Conservation (phyloP, 2,888 invertebrate genomes). For the Diaprepes abbreviatus region DNA sequence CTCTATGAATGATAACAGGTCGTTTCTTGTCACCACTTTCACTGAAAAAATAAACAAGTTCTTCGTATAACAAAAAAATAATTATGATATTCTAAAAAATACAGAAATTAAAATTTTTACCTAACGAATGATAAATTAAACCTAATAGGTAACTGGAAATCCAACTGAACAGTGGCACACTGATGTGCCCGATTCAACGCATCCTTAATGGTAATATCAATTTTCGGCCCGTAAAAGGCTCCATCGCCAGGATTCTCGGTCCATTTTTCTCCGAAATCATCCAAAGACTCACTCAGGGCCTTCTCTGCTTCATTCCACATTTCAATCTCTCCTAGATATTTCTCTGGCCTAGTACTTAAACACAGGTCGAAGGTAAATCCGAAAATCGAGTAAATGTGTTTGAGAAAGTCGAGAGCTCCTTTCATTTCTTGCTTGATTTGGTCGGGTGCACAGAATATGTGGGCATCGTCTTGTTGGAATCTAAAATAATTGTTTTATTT, state of each 20-base stretch:
- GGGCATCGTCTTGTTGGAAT: conserved; percentile 99
- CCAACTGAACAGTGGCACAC: conserved; percentile 98
- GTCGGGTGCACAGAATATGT: conserved; percentile 94
- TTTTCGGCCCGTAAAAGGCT: conserved; percentile 99
- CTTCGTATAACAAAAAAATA: background rate
- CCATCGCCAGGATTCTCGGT: conserved; percentile 94
- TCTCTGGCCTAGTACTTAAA: conserved; percentile 95
- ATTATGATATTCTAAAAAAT: background rate
- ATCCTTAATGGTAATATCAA: conserved; percentile 96
- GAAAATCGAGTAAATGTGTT: conserved; percentile 88
- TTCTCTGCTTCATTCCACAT: conserved; percentile 96
- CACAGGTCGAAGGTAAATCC: conserved; percentile 95
- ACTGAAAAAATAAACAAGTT: conserved; percentile 68
- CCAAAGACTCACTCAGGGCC: conserved; percentile 85
- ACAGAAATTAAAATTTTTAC: conserved; percentile 64
- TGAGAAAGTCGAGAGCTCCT: conserved; percentile 89
- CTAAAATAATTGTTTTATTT: no score
- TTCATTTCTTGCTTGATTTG: conserved; percentile 90
- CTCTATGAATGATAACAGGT: conserved; percentile 98
- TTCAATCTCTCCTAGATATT: conserved; percentile 88
- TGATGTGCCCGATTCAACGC: conserved; percentile 92
- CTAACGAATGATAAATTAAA: conserved; percentile 86
- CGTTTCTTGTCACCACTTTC: conserved; percentile 90
- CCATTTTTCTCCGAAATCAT: conserved; percentile 91
- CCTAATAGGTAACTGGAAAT: conserved; percentile 95